A percentile compares a stretch with the other conserved stretches of the same genome.
Conservation (phyloP, 2,797 vertebrate species). For the Oryzias dopingdopingensis region DNA sequence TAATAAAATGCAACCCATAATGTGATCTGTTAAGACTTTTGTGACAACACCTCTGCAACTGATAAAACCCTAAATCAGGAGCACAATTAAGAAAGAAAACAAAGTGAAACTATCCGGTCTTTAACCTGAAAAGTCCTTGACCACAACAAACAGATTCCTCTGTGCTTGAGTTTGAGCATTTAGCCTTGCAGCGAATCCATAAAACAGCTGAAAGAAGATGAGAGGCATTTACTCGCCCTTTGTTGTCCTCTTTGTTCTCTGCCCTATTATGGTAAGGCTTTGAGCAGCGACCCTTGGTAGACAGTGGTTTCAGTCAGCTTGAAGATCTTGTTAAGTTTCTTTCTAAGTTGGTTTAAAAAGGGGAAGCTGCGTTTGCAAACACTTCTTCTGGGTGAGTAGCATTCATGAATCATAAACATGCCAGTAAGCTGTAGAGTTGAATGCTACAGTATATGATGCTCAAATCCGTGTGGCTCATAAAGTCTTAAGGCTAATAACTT, state of each 20-base stretch:
- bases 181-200: constrained; percentile 64
- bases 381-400: constrained; percentile 32
- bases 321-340: constrained; percentile 24
- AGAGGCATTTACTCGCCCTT: constrained; percentile 55
- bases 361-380: constrained; percentile 26
- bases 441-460: constrained; percentile 14
- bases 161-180: constrained; percentile 39
- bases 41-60: constrained; percentile 9
- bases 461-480: constrained; percentile 7
- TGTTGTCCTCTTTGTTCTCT: constrained; percentile 65
- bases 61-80: constrained; percentile 9
- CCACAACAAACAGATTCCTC: constrained; percentile 73
- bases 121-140: constrained; percentile 54
- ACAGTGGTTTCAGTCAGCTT: constrained; percentile 31
- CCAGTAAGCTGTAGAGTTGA: constrained; percentile 16
- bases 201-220: constrained; percentile 59
- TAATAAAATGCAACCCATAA: background rate
- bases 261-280: constrained; percentile 55
- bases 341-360: constrained; percentile 16
- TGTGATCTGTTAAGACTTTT: background rate
- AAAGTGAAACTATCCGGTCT: constrained; percentile 28
- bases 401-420: constrained; percentile 12
- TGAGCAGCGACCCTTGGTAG: constrained; percentile 31
- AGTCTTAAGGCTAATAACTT: constrained; percentile 14
- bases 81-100: constrained; percentile 17